A percentile compares a stretch with the other conserved stretches of the same genome.
phyloP scores from a whole-genome alignment of 2,888 invertebrate genomes.

The Agrotis exclamationis region DNA sequence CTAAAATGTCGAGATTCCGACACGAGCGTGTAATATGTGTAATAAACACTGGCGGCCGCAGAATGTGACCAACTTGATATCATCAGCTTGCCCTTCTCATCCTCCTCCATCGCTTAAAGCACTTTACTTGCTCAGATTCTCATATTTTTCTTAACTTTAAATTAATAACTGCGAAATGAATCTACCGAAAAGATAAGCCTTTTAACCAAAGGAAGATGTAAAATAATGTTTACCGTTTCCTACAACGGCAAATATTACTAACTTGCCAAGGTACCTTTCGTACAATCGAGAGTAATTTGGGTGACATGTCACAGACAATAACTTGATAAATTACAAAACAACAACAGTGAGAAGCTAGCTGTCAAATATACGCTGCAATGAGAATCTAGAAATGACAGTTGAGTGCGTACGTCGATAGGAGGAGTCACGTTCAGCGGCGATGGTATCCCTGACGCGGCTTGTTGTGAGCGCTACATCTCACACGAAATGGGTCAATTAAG shows the following conservation, averaged over 20 bases:
- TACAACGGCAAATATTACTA: background rate
- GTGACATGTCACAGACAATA: slow-evolving; percentile 33
- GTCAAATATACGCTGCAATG: slow-evolving; percentile 70
- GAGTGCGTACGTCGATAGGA: slow-evolving; percentile 71
- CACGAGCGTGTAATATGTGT: slow-evolving; percentile 76
- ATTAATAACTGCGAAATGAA: slow-evolving; percentile 37
- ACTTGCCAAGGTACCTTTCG: background rate
- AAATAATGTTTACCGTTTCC: background rate
- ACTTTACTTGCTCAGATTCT: slow-evolving; percentile 63
- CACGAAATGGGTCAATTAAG: slow-evolving; percentile 91
- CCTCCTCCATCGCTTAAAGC: slow-evolving; percentile 67
- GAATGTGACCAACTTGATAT: slow-evolving; percentile 74
- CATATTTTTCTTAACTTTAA: slow-evolving; percentile 25
- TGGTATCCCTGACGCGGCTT: slow-evolving; percentile 87
- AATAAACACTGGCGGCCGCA: slow-evolving; percentile 79
- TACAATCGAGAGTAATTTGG: slow-evolving; percentile 3
- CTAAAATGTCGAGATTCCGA: slow-evolving; percentile 73
- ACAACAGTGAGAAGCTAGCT: slow-evolving; percentile 52
- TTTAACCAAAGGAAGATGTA: background rate
- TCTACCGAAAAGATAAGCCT: slow-evolving; percentile 10
- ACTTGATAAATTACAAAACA: slow-evolving; percentile 36
- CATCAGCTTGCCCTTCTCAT: slow-evolving; percentile 68
- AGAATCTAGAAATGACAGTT: slow-evolving; percentile 67
- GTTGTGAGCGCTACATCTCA: slow-evolving; percentile 84
- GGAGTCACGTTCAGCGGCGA: slow-evolving; percentile 87